Percentiles rank a stretch among this genome's conserved stretches.
These are phyloP conservation scores for Aethes cnicana DNA, from an alignment of 2,888 invertebrate species.

Conservation along the genomic window DNA sequence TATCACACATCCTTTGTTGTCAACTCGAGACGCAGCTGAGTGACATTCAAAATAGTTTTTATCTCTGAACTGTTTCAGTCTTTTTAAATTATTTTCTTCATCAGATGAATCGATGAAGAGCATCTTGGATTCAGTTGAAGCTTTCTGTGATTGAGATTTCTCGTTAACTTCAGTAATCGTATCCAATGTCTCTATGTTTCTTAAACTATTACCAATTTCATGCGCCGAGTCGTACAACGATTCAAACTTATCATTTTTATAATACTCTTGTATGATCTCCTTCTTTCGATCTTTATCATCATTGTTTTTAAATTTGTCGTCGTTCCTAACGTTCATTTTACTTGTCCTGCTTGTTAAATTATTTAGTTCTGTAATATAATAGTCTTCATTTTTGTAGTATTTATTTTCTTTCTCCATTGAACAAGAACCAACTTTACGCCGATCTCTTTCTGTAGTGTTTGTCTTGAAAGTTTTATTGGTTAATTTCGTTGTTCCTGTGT, in stretches of 20 bases:
- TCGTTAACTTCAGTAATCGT: slow-evolving; percentile 64
- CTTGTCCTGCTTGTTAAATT: neutral
- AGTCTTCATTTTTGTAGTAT: slow-evolving; percentile 14
- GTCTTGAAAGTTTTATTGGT: slow-evolving; percentile 2
- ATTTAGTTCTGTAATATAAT: neutral
- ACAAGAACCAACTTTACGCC: neutral
- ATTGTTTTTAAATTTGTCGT: neutral
- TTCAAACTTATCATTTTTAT: slow-evolving; percentile 64
- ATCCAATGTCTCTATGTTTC: slow-evolving; percentile 47
- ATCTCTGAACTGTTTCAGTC: slow-evolving; percentile 75
- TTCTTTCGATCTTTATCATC: slow-evolving; percentile 28
- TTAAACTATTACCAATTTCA: slow-evolving; percentile 39
- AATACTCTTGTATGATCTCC: slow-evolving; percentile 54
- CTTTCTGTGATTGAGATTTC: slow-evolving; percentile 35
- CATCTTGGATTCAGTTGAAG: slow-evolving; percentile 37
- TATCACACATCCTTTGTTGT: slow-evolving; percentile 46
- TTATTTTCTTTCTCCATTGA: neutral
- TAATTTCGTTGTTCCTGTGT: neutral
- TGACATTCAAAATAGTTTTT: slow-evolving; percentile 85
- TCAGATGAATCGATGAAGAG: slow-evolving; percentile 46
- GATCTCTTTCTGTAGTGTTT: neutral
- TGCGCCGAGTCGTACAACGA: slow-evolving; percentile 52
- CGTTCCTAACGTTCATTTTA: neutral
- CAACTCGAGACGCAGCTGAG: slow-evolving; percentile 66
- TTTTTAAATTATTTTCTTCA: slow-evolving; percentile 47